A percentile compares a stretch with the other conserved stretches of the same genome.
Conservation (phyloP, 2,797 vertebrate species). For the Sarcoramphus papa region DNA sequence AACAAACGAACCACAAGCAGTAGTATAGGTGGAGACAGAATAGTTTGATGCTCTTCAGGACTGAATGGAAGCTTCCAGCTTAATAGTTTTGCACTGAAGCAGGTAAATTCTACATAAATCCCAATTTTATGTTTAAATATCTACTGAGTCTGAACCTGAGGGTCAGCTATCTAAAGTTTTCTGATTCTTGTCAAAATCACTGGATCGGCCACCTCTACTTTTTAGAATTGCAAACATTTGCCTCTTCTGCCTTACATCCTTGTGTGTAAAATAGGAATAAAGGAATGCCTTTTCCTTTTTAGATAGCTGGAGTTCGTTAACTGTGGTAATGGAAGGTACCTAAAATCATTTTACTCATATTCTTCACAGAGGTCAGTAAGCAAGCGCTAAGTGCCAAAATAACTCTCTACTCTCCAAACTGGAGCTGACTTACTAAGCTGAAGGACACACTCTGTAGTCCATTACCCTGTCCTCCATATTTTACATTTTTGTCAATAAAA, state of each 20-base stretch:
- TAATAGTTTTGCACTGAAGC: not conserved
- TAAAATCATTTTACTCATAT: not conserved
- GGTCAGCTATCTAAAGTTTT: not conserved
- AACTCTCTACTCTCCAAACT: not conserved
- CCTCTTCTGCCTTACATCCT: not conserved
- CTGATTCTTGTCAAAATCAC: not conserved
- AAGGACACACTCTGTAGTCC: not conserved
- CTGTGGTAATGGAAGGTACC: not conserved
- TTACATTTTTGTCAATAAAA: slow-evolving; percentile 54
- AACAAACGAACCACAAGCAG: not conserved
- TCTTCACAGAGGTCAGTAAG: not conserved
- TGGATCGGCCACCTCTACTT: not conserved
- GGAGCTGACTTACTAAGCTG: not conserved
- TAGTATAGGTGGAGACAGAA: not conserved
- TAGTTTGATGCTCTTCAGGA: not conserved
- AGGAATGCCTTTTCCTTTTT: not conserved
- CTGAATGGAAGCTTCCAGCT: not conserved
- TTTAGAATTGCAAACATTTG: not conserved
- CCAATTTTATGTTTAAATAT: not conserved
- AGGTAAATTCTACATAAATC: not conserved
- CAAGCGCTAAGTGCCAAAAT: not conserved
- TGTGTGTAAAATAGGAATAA: not conserved
- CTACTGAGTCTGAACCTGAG: not conserved
- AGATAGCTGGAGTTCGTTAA: not conserved
- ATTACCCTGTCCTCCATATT: slow-evolving; percentile 15